Conservation (phyloP, 92 coral and sea anemone species). For the Palythoa grandis region DNA sequence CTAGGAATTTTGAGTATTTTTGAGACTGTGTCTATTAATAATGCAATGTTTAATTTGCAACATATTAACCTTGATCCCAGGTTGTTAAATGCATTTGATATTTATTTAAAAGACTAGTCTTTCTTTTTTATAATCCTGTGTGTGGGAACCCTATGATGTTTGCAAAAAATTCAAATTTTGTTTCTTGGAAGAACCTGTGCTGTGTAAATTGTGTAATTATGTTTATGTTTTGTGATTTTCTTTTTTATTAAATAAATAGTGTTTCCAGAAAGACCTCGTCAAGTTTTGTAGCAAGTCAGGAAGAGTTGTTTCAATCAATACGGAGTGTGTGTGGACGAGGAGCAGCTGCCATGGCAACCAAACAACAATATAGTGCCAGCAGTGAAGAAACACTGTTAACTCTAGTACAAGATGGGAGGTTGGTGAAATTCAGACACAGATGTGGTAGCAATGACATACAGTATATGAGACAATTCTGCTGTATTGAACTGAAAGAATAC, state of each 20-base stretch:
- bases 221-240: too few species aligned
- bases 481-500: neutral
- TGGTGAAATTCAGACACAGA: neutral
- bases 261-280: neutral
- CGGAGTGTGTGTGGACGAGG: slow-evolving; percentile 25
- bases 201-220: too few species aligned
- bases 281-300: slow-evolving; percentile 32
- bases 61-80: too few species aligned
- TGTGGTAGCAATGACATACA: neutral
- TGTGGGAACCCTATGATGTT: too few species aligned
- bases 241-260: neutral
- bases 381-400: neutral
- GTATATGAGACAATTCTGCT: neutral
- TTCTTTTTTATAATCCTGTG: too few species aligned
- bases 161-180: too few species aligned
- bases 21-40: too few species aligned
- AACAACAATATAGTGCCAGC: neutral
- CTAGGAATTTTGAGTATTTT: too few species aligned
- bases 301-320: slow-evolving; percentile 12
- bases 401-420: slow-evolving; percentile 6
- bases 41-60: too few species aligned
- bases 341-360: neutral
- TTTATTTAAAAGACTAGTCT: too few species aligned
- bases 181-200: too few species aligned
- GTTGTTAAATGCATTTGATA: too few species aligned